Conservation (phyloP, 2,888 invertebrate genomes). For the Mesochorus sp. region DNA sequence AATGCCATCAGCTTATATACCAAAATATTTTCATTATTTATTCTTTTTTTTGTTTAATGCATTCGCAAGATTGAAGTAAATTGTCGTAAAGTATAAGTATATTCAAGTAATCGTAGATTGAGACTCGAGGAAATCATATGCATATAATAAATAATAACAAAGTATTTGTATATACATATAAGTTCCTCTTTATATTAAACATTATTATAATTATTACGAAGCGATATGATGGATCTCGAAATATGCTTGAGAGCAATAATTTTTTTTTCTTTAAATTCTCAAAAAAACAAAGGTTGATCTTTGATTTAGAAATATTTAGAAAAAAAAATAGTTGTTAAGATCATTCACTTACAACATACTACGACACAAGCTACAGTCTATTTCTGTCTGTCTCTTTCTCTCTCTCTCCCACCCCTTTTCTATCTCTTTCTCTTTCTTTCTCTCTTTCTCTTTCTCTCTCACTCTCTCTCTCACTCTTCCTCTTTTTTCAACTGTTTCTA, state of each 20-base stretch:
- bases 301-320: background rate
- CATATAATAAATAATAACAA: background rate
- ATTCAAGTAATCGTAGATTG: constrained; percentile 81
- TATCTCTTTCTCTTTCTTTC: constrained; percentile 51
- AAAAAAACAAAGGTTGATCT: constrained; percentile 7
- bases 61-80: constrained; percentile 82
- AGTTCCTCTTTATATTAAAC: constrained; percentile 29
- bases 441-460: constrained; percentile 26
- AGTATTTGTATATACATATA: constrained; percentile 3
- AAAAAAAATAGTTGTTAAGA: constrained; percentile 17
- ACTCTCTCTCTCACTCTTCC: constrained; percentile 7
- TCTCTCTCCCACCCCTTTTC: constrained; percentile 23
- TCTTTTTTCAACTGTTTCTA: background rate
- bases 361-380: constrained; percentile 43
- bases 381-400: constrained; percentile 6
- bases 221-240: constrained; percentile 79
- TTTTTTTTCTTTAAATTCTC: constrained; percentile 23
- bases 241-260: constrained; percentile 73
- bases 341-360: constrained; percentile 31
- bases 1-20: constrained; percentile 80
- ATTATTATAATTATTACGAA: constrained; percentile 50
- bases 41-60: constrained; percentile 80
- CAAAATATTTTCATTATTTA: constrained; percentile 79
- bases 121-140: constrained; percentile 63
- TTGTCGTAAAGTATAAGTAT: constrained; percentile 82